Conservation (phyloP, 2,888 invertebrate species). For the Ormyrus pomaceus region DNA sequence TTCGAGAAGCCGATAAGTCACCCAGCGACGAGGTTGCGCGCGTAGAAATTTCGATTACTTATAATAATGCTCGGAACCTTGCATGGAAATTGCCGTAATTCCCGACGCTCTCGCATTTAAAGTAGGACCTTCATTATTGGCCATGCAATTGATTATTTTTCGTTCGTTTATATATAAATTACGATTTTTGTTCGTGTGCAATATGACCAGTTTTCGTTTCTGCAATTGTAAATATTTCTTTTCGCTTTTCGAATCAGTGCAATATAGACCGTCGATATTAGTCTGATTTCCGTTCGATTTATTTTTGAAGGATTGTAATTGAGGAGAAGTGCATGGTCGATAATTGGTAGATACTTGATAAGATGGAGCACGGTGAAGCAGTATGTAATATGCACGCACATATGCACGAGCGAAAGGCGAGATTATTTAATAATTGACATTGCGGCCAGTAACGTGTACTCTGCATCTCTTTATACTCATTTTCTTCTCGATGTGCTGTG, state of each 20-base stretch:
- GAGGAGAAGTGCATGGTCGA: constrained; percentile 30
- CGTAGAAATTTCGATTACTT: not conserved
- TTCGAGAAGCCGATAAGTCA: constrained; percentile 4
- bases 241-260: not conserved
- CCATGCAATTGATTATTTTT: constrained; percentile 7
- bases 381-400: constrained; percentile 26
- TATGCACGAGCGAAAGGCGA: constrained; percentile 25
- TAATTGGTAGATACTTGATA: constrained; percentile 45
- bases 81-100: not conserved
- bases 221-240: constrained; percentile 36
- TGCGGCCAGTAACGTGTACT: constrained; percentile 71
- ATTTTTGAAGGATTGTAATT: not conserved
- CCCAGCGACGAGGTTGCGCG: not conserved
- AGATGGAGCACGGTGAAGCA: constrained; percentile 50
- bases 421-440: constrained; percentile 65
- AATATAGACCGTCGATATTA: too few species aligned
- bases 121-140: constrained; percentile 26
- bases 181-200: too few species aligned
- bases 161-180: too few species aligned
- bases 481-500: constrained; percentile 65
- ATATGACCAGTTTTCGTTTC: not conserved
- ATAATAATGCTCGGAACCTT: constrained; percentile 7
- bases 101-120: too few species aligned
- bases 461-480: constrained; percentile 62
- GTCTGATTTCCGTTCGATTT: too few species aligned